Percentiles rank a stretch among this genome's conserved stretches.
phyloP scores from a whole-genome alignment of 1,140 invertebrate genomes.

The Bombus sylvicola region DNA sequence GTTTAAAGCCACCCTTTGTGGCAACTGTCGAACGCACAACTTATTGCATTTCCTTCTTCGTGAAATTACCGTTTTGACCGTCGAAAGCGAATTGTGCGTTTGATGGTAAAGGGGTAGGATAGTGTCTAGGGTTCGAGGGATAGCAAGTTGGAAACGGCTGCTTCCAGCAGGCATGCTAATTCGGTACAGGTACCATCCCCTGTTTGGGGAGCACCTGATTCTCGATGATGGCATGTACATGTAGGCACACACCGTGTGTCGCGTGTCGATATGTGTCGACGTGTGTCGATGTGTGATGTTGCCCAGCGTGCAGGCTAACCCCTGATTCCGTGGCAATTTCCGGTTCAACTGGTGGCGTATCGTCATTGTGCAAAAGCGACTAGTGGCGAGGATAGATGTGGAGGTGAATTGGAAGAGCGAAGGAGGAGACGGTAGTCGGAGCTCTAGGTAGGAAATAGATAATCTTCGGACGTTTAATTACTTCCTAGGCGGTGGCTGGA shows the following conservation, averaged over 20 bases:
- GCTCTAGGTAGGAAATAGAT: constrained; percentile 63
- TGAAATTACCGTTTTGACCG: constrained; percentile 64
- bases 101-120: constrained; percentile 60
- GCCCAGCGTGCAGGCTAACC: constrained; percentile 32
- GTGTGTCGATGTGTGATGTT: constrained; percentile 21
- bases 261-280: neutral
- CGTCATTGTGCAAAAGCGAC: constrained; percentile 63
- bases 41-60: constrained; percentile 45
- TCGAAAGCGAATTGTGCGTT: constrained; percentile 70
- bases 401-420: neutral
- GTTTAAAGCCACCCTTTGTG: no score
- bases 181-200: constrained; percentile 54
- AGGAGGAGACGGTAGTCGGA: constrained; percentile 8
- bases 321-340: constrained; percentile 70
- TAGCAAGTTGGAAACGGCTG: constrained; percentile 65
- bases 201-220: neutral
- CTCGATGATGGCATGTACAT: constrained; percentile 10
- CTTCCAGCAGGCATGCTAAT: constrained; percentile 56
- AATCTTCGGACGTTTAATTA: constrained; percentile 72
- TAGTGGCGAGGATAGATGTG: neutral
- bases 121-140: constrained; percentile 31
- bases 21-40: constrained; percentile 42
- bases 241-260: constrained; percentile 26
- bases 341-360: constrained; percentile 63
- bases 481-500: constrained; percentile 59